Evolutionary conservation across 1,140 invertebrate species (phyloP).

Genomic region (Eumaeus atala): DNA sequence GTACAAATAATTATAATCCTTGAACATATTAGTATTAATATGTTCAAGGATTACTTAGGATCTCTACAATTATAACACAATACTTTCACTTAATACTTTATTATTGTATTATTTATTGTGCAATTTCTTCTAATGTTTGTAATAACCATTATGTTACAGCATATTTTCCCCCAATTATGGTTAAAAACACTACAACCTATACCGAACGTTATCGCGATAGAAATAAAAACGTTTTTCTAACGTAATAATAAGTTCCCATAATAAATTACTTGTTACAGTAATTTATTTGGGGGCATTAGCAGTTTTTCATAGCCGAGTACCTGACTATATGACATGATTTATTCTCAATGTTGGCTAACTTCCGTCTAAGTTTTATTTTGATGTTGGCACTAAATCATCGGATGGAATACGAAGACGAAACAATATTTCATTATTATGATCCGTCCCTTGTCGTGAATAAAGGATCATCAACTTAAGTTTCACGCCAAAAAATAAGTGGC

Average conservation of each 20-base stretch:
- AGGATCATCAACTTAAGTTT: too few species aligned
- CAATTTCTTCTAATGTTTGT: conserved; percentile 7
- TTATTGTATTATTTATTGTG: background rate
- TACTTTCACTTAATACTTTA: too few species aligned
- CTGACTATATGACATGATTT: conserved; percentile 6
- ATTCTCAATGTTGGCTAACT: conserved; percentile 1
- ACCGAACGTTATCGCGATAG: background rate
- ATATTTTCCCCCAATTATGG: conserved; percentile 1
- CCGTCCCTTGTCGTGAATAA: too few species aligned
- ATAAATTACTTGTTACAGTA: conserved; percentile 3
- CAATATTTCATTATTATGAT: too few species aligned
- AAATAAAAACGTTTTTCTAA: background rate
- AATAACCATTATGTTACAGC: background rate
- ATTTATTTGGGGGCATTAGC: conserved; percentile 5
- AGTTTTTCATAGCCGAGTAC: too few species aligned
- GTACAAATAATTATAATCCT: too few species aligned
- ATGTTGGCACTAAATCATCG: conserved; percentile 1
- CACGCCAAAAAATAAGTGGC: too few species aligned
- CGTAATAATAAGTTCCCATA: background rate
- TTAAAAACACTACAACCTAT: background rate
- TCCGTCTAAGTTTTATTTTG: conserved; percentile 4
- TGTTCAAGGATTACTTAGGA: too few species aligned
- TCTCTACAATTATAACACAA: too few species aligned
- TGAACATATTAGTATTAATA: too few species aligned
- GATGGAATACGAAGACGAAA: conserved; percentile 2